Percentiles rank a stretch among this genome's conserved stretches.
phyloP scores from a whole-genome alignment of 1,140 invertebrate species.

The Diploscapter pachys region DNA sequence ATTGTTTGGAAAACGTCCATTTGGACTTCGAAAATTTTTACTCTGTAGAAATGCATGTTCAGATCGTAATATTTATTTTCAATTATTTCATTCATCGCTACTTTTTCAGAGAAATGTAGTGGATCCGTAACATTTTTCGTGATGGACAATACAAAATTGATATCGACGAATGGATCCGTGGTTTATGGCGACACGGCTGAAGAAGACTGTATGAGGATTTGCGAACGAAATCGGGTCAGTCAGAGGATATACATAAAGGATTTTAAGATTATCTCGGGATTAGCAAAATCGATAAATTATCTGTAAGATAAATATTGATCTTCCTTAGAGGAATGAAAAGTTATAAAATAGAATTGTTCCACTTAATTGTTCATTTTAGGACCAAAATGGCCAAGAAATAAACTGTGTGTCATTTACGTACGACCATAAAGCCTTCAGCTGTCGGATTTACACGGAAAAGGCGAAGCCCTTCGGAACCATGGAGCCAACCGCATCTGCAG shows the following conservation, averaged over 20 bases:
- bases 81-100: too few relatives aligned
- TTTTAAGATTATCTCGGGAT: constrained; percentile 1
- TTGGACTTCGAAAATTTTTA: too few relatives aligned
- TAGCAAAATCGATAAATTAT: too few relatives aligned
- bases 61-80: too few relatives aligned
- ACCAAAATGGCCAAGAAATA: constrained; percentile 32
- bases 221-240: constrained; percentile 32
- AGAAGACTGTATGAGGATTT: constrained; percentile 38
- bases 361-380: constrained; percentile 29
- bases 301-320: too few relatives aligned
- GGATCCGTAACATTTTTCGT: constrained; percentile 27
- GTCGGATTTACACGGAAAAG: constrained; percentile 37
- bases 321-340: too few relatives aligned
- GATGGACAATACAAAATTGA: constrained; percentile 34
- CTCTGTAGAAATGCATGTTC: too few relatives aligned
- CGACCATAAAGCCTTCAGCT: constrained; percentile 39
- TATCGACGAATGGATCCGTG: constrained; percentile 9
- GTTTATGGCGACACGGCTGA: constrained; percentile 37
- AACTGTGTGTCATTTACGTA: constrained; percentile 40
- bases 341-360: background rate
- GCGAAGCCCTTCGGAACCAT: constrained; percentile 28
- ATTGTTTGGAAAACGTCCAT: too few relatives aligned
- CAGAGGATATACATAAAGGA: background rate
- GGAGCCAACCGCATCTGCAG: constrained; percentile 10
- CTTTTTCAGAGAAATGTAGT: too few relatives aligned